These are phyloP conservation scores for Calliphora vicina DNA, from an alignment of 1,140 invertebrate genomes.

Conservation along the genomic window DNA sequence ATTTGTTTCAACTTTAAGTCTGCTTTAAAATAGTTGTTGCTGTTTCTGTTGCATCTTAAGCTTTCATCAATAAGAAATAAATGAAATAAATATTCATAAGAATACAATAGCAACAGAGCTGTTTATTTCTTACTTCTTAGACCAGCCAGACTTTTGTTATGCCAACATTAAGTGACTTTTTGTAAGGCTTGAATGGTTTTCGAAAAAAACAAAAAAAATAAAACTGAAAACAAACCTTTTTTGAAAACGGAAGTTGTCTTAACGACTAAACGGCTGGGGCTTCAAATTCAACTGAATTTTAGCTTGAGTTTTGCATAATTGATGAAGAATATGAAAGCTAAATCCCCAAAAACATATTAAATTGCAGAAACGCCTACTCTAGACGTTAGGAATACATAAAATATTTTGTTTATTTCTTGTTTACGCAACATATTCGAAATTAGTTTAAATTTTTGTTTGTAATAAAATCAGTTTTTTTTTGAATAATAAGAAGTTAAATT, in stretches of 20 bases:
- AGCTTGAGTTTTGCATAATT: background rate
- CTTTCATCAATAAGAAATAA: background rate
- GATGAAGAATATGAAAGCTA: background rate
- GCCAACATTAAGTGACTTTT: background rate
- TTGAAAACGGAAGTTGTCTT: conserved; percentile 21
- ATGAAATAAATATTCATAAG: background rate
- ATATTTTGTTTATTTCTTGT: background rate
- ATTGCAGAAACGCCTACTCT: background rate
- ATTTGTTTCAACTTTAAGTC: background rate
- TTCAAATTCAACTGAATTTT: background rate
- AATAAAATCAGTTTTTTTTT: background rate
- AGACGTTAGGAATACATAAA: background rate
- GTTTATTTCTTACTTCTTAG: background rate
- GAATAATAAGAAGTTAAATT: no score
- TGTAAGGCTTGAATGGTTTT: conserved; percentile 20
- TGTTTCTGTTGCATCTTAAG: background rate
- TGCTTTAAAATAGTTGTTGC: no score
- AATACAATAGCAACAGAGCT: background rate
- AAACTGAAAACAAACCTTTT: background rate
- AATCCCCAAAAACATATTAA: background rate
- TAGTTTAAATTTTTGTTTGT: background rate
- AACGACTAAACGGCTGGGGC: background rate
- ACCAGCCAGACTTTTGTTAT: background rate
- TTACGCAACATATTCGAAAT: background rate
- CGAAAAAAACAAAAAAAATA: no score